Conservation (phyloP, 2,797 vertebrate species). For the Pelodytes ibericus region DNA sequence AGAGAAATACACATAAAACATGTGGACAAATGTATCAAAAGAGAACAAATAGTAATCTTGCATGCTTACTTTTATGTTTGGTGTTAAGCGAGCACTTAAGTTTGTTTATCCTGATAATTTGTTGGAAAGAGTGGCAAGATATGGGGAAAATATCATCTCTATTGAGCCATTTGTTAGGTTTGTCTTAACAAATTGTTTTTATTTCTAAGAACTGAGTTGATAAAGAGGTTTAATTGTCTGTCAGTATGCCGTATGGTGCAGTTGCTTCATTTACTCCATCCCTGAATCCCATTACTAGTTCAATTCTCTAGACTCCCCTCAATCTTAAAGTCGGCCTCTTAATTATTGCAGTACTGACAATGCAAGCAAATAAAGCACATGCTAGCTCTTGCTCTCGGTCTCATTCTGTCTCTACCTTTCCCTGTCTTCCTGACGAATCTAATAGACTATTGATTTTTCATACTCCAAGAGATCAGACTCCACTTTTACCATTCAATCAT, state of each 20-base stretch:
- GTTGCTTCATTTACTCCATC: constrained; percentile 75
- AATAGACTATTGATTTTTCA: constrained; percentile 97
- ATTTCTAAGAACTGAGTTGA: constrained; percentile 73
- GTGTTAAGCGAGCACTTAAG: background rate
- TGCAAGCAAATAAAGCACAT: constrained; percentile 59
- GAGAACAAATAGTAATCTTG: too few relatives aligned
- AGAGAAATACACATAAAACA: too few relatives aligned
- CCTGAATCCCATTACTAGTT: constrained; percentile 76
- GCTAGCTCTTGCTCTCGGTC: constrained; percentile 31
- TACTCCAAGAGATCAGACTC: constrained; percentile 80
- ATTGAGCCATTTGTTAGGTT: constrained; percentile 30
- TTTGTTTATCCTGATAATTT: background rate
- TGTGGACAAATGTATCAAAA: too few relatives aligned
- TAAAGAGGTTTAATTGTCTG: constrained; percentile 92
- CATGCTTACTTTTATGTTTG: background rate
- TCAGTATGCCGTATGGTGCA: constrained; percentile 78
- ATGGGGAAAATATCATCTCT: constrained; percentile 6
- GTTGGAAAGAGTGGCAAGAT: background rate
- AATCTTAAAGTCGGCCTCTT: constrained; percentile 69
- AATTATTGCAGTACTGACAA: constrained; percentile 70
- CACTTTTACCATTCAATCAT: constrained; percentile 87
- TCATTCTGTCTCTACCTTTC: constrained; percentile 52
- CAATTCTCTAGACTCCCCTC: constrained; percentile 68
- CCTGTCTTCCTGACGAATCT: constrained; percentile 79
- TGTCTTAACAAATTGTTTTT: constrained; percentile 57